phyloP scores from a whole-genome alignment of 2,797 vertebrate species.

The Acanthornis magna region DNA sequence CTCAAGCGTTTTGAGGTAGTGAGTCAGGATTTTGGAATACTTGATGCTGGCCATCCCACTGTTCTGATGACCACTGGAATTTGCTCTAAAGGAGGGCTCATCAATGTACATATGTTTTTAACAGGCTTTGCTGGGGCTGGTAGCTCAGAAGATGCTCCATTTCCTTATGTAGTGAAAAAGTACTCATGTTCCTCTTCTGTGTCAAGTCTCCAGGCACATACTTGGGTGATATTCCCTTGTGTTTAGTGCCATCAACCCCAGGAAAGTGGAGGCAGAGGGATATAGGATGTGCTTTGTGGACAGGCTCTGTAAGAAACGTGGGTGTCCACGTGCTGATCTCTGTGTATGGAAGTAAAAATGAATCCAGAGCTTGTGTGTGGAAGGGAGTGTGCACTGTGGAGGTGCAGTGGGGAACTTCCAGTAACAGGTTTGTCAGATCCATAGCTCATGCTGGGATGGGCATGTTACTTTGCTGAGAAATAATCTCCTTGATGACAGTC shows the following conservation, averaged over 20 bases:
- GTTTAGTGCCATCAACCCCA: background rate
- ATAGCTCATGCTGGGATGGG: background rate
- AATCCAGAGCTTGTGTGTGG: background rate
- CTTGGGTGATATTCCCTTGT: background rate
- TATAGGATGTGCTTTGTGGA: background rate
- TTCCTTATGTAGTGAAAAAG: background rate
- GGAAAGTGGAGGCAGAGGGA: background rate
- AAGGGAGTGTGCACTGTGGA: background rate
- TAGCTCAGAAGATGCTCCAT: background rate
- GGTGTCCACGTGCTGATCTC: background rate
- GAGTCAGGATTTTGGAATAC: background rate
- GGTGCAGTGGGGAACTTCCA: background rate
- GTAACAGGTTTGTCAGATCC: background rate
- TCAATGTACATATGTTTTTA: background rate
- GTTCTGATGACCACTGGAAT: background rate
- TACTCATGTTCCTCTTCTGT: rapidly evolving
- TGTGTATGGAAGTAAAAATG: background rate
- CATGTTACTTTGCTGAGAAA: background rate
- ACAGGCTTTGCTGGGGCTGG: background rate
- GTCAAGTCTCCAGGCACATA: background rate
- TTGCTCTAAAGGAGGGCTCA: background rate
- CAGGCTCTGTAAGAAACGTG: background rate
- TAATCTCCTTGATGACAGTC: conserved; percentile 22
- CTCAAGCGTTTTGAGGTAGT: background rate
- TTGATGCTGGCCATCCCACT: background rate